These are phyloP conservation scores for Lophotriccus pileatus DNA, from an alignment of 2,797 vertebrate species.

Conservation along the genomic window DNA sequence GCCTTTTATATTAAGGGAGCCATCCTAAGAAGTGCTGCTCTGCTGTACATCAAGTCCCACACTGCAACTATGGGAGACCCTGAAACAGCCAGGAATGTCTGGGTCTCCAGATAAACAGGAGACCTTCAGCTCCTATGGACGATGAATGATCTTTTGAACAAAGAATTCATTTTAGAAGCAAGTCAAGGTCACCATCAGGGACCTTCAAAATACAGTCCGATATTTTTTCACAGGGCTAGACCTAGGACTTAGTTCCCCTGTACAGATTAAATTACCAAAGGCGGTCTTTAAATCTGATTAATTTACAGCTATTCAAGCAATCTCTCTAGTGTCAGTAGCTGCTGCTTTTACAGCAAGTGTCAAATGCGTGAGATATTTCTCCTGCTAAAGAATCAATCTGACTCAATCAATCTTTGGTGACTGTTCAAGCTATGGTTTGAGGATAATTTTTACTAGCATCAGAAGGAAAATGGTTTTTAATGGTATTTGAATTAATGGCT, in stretches of 20 bases:
- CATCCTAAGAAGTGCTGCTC: neutral
- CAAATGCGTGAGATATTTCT: conserved; percentile 46
- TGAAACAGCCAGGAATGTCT: conserved; percentile 6
- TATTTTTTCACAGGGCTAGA: conserved; percentile 1
- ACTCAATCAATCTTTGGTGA: conserved; percentile 1
- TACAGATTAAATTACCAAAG: conserved; percentile 39
- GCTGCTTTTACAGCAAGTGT: conserved; percentile 41
- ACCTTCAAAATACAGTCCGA: neutral
- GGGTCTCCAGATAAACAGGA: neutral
- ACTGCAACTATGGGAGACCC: neutral
- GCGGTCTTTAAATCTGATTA: conserved; percentile 50
- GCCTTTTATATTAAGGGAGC: neutral
- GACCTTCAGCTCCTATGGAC: neutral
- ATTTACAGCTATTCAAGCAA: conserved; percentile 43
- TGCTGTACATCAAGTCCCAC: conserved; percentile 9
- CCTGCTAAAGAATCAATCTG: conserved; percentile 19
- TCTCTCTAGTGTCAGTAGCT: conserved; percentile 1
- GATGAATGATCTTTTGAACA: conserved; percentile 39
- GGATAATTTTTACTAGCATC: neutral
- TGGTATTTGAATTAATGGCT: conserved; percentile 11
- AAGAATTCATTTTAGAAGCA: conserved; percentile 37
- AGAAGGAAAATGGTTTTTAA: neutral
- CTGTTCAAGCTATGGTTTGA: neutral
- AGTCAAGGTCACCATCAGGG: conserved; percentile 32
- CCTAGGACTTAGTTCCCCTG: neutral